These are phyloP conservation scores for Bombus difficillimus DNA, from an alignment of 1,140 invertebrate species.

Conservation along the genomic window DNA sequence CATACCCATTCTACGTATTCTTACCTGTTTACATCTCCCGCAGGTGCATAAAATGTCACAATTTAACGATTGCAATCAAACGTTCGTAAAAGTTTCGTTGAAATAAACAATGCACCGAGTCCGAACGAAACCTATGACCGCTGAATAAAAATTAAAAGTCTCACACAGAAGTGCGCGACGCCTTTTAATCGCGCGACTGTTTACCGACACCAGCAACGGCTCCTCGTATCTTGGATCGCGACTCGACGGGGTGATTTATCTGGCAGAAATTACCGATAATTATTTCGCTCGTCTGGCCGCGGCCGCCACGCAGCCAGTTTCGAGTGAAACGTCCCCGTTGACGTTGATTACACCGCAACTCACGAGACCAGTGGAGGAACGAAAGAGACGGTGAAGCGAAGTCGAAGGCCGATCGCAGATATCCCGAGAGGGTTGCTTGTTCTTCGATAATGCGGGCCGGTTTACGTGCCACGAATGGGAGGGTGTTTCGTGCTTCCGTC, in stretches of 20 bases:
- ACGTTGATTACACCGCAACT: constrained; percentile 40
- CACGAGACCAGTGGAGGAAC: background rate
- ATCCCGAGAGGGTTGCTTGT: constrained; percentile 37
- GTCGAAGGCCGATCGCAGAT: constrained; percentile 41
- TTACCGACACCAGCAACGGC: background rate
- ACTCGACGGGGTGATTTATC: constrained; percentile 38
- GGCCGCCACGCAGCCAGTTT: constrained; percentile 3
- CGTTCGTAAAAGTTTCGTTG: too few relatives aligned
- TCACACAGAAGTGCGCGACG: background rate
- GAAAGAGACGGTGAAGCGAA: constrained; percentile 3
- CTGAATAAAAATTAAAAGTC: too few relatives aligned
- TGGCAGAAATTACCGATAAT: constrained; percentile 52
- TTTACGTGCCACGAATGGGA: constrained; percentile 32
- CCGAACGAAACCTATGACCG: too few relatives aligned
- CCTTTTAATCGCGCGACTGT: constrained; percentile 46
- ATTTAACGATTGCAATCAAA: too few relatives aligned
- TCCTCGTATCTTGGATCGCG: constrained; percentile 31
- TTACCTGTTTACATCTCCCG: too few relatives aligned
- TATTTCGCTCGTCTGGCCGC: constrained; percentile 34
- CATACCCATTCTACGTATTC: too few relatives aligned
- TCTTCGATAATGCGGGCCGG: constrained; percentile 36
- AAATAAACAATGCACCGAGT: too few relatives aligned
- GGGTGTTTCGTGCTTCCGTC: constrained; percentile 30
- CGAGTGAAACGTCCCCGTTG: constrained; percentile 46
- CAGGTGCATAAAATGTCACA: too few relatives aligned